Base-by-base conservation (phyloP, 2,113 vertebrate species). In the Serilophus lunatus region DNA sequence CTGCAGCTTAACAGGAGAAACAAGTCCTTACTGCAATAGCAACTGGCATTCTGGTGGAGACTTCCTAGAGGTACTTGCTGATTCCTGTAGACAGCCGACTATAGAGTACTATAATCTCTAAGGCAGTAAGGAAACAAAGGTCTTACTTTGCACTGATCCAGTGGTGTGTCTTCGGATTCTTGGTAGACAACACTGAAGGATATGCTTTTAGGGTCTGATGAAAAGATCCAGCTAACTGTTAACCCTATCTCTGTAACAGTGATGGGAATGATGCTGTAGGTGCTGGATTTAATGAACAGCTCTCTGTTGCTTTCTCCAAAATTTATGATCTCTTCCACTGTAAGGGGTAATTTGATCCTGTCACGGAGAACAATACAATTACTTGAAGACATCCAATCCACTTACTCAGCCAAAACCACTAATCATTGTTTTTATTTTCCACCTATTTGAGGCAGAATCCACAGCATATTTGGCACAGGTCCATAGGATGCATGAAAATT, bases 141-240 rank as follows among this genome's bases (percentile, higher is more conserved):
- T 42, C 96, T 95, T 86, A 99, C 99, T 98, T 99, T 99, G 83
- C 98, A 98, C 75, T 99, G 98, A 83, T 99, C 98, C 82, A 99
- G 95, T 0, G 99, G 98, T 0, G 97, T 96, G 72, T 98, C 98
- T 26, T 98, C 83, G 0, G 97, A 97, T 88, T 99, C 98, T 76
- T 97, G 98, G 97, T 98, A 99, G 56, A 99, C 98, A 72, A 99
- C 98, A 0, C 99, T 99, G 97, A 99, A 99, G 80, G 98, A 98
- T 94, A 99, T 98, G 94, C 99, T 99, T 95, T 99, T 99, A 75
- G 99, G 99, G 50, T 99, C 98, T 1, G 99, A 99, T 61, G 99
- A 99, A 96, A 99, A 99, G 59, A 98, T 98, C 99, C 99, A 99
- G 95, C 96, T 97, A 82, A 99, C 98, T n/a, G 98, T 98, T 59